These are phyloP conservation scores for Otocyon megalotis DNA, from an alignment of 2,113 vertebrate genomes.

Conservation along the genomic window DNA sequence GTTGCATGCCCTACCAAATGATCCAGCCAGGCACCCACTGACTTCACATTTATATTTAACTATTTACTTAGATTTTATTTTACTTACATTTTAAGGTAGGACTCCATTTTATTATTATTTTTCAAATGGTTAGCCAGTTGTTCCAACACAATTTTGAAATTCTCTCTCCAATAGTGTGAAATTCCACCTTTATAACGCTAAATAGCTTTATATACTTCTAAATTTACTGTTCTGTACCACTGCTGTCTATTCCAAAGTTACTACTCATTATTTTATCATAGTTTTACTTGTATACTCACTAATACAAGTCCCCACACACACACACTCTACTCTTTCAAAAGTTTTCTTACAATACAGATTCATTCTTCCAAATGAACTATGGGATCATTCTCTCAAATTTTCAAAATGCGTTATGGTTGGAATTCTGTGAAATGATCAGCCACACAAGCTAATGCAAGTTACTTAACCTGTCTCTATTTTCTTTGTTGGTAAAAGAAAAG, in stretches of 20 bases:
- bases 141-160: conserved; percentile 43
- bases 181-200: conserved; percentile 21
- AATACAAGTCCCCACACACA: background rate
- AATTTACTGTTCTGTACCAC: conserved; percentile 36
- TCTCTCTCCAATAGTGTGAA: conserved; percentile 16
- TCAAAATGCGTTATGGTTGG: background rate
- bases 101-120: background rate
- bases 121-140: background rate
- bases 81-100: conserved; percentile 12
- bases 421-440: conserved; percentile 28
- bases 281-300: conserved; percentile 6
- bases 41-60: conserved; percentile 41
- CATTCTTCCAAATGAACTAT: conserved; percentile 40
- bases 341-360: background rate
- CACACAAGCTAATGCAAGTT: background rate
- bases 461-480: conserved; percentile 24
- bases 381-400: conserved; percentile 1
- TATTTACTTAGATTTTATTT: conserved; percentile 52
- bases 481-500: background rate
- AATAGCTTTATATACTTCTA: conserved; percentile 32
- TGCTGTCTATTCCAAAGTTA: background rate
- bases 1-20: background rate
- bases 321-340: conserved; percentile 50
- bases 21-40: background rate
- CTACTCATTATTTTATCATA: background rate